Percentiles rank a stretch among this genome's conserved stretches.
These are phyloP conservation scores for Sympetrum striolatum DNA, from an alignment of 2,888 invertebrate species.

Conservation along the genomic window DNA sequence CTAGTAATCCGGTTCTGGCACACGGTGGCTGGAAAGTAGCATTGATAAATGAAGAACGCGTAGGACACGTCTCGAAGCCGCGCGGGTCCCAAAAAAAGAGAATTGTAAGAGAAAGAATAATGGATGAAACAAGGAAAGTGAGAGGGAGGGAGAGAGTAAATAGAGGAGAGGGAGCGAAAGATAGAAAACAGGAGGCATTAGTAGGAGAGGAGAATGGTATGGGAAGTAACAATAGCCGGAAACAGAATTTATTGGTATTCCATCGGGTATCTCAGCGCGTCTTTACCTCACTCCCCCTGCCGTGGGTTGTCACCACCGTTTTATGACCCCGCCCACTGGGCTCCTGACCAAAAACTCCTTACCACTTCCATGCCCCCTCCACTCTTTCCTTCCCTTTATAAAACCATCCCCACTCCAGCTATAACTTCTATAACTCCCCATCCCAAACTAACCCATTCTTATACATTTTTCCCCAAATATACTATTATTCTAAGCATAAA, in stretches of 20 bases:
- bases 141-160: background rate
- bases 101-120: background rate
- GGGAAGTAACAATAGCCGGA: slow-evolving; percentile 38
- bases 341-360: slow-evolving; percentile 21
- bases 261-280: background rate
- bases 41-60: too few species aligned
- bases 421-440: background rate
- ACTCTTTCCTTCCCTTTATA: background rate
- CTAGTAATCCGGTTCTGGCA: too few species aligned
- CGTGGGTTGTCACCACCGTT: slow-evolving; percentile 31
- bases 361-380: background rate
- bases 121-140: background rate
- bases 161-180: background rate
- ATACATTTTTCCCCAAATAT: background rate
- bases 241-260: slow-evolving; percentile 37
- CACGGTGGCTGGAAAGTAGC: too few species aligned
- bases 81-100: background rate
- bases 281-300: background rate
- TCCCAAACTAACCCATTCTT: background rate
- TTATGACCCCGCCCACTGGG: slow-evolving; percentile 32
- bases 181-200: background rate
- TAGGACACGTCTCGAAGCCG: too few species aligned
- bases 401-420: background rate
- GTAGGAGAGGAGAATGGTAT: background rate
- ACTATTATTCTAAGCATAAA: too few species aligned